Base-by-base conservation (phyloP, 1,140 invertebrate species). In the Drosophila biarmipes region DNA sequence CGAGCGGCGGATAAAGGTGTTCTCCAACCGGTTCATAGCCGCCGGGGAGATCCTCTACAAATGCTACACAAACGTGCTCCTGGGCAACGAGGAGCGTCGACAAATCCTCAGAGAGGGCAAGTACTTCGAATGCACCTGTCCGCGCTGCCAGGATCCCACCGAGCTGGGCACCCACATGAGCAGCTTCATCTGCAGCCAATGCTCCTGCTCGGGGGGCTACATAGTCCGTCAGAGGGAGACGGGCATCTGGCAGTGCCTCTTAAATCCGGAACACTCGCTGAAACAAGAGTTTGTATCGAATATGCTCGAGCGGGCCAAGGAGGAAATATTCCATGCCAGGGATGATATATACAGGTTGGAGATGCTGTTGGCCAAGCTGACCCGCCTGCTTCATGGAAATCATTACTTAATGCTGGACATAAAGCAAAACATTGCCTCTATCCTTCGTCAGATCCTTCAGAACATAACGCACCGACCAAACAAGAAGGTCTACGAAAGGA, bases 1-100 rank as follows among this genome's bases (percentile, higher is more conserved):
- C 68, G 91, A 93, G 45, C 94, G 94, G 58, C 79, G 93, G 19
- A 92, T 96, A 11, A 94, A 94, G 10, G 92, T 96, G 6, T 94
- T 94, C 57, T 94, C 95, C 0, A 95, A 94, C 68, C 87, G 93
- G 0, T 90, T 93, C 10, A 94, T 96, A 19, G 92, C 93, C 55
- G 93, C 94, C 49, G 95, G 94, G 12, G 94, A 95, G 27, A 91
- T 93, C 2, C 94, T 97, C 61, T 94, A 93, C 71, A 96, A 95
- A 64, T 96, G 96, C 87, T 97, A 97, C 71, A 95, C 96, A 0
- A 95, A 96, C 84, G 93, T 95, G 1, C 91, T 97, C 57, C 93
- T 95, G 92, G 95, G 95, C 2, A 95, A 94, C 19, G 91, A 92
- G 6, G 93, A 95, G 57, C 93, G 96, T 58, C 94, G 94, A 71